Evolutionary conservation across 2,113 vertebrate species (phyloP).

Genomic region (Nycticorax nycticorax): DNA sequence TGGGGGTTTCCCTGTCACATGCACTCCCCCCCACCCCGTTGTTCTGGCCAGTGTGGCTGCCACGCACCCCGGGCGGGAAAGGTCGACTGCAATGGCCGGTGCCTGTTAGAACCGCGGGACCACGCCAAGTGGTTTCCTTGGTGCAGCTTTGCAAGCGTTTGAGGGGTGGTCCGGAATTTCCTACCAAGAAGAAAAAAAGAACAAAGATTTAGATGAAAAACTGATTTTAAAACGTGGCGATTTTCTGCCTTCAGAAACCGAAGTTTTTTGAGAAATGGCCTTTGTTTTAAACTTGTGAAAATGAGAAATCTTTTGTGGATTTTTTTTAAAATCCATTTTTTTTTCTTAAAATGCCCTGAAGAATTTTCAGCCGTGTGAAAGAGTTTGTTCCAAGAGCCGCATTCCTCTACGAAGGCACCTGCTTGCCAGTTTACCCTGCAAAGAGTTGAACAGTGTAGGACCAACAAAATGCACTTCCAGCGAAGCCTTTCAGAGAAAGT

Average conservation of each 20-base stretch:
- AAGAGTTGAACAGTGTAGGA: not conserved
- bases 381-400: not conserved
- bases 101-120: not conserved
- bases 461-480: not conserved
- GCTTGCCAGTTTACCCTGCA: not conserved
- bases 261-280: not conserved
- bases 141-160: not conserved
- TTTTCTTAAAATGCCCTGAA: not conserved
- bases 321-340: not conserved
- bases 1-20: not conserved
- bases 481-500: not conserved
- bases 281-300: not conserved
- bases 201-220: not conserved
- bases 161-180: not conserved
- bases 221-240: rapidly evolving
- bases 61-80: rapidly evolving
- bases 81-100: not conserved
- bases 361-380: not conserved
- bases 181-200: not conserved
- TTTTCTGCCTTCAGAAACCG: not conserved
- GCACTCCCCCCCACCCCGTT: not conserved
- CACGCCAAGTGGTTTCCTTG: rapidly evolving
- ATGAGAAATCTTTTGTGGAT: not conserved
- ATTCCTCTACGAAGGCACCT: not conserved
- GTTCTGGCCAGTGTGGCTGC: not conserved